A percentile compares a stretch with the other conserved stretches of the same genome.
phyloP scores from a whole-genome alignment of 2,797 vertebrate species.

The Peromyscus melanophrys region DNA sequence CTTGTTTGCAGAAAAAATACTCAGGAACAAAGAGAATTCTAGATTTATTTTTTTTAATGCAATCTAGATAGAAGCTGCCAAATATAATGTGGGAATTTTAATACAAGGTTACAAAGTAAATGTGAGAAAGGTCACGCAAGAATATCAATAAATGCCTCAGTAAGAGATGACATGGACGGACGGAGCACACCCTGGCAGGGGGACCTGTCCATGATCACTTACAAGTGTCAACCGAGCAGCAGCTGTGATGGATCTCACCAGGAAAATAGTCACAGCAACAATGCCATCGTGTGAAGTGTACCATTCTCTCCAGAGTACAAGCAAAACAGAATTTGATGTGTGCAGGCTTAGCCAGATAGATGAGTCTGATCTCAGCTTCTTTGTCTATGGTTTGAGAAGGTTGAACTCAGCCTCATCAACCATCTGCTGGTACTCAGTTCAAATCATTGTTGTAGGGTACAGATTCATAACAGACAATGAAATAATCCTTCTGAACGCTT shows the following conservation, averaged over 20 bases:
- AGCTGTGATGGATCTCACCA: neutral
- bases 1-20: neutral
- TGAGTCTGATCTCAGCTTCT: neutral
- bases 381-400: neutral
- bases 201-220: neutral
- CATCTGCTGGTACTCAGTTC: neutral
- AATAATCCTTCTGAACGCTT: conserved; percentile 1
- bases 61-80: conserved; percentile 30
- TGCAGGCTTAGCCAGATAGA: neutral
- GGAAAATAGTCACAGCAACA: conserved; percentile 51
- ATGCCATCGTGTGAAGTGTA: neutral
- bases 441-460: neutral
- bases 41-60: neutral
- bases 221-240: neutral
- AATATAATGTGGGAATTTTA: conserved; percentile 57
- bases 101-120: conserved; percentile 49
- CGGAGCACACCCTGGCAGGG: neutral
- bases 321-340: neutral
- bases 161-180: neutral
- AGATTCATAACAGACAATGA: conserved; percentile 35
- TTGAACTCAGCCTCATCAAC: conserved; percentile 37
- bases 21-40: conserved; percentile 33
- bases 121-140: neutral
- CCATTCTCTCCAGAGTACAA: neutral
- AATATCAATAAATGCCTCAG: conserved; percentile 36